Base-by-base conservation (phyloP, 35 echinoderm and acorn worm genomes). In the Diadema setosum region DNA sequence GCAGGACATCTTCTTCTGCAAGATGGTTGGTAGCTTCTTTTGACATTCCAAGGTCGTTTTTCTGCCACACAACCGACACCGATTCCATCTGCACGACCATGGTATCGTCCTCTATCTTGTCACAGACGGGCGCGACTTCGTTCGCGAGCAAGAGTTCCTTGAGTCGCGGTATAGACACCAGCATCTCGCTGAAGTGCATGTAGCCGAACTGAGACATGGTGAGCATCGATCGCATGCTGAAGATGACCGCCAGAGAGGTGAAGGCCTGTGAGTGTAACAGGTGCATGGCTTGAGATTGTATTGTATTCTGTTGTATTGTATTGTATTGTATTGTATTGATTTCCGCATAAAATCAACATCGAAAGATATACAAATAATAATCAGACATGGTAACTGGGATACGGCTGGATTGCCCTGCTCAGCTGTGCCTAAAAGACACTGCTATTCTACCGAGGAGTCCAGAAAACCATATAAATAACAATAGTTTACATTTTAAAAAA, bases 151-250 rank as follows among this genome's bases (percentile, higher is more conserved):
- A 4, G 2, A 78, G 37, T 5, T 78, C 81, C 88, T 90, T 84
- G 40, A 90, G 67, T 4, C 88, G 81, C 21, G 40, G 81, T 31
- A 83, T 48, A 14, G 88, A 40, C 16, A 90, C 88, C 26, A 84
- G 45, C 15, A 60, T 70, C 25, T 84, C 88, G 21, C 80, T 83
- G 23, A 90, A 73, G 17, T 45, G 48, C 60, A 58, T 61, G 21
- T 84, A 69, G 5, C 80, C 59, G 8, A 20, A 61, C 9, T 81
- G 88, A 32, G 81, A 48, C 35, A 82, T 61, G 65, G 59, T 69
- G 25, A 90, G 61, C 58, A 90, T 84, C 5, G 81, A 67, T 5
- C 88, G 80, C 36, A 83, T 90, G 27, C 76, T 58, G 46, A 84
- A 83, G 50, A 90, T 43, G 20, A 83, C 40, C 5, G 88, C 88